Evolutionary conservation across 2,113 vertebrate genomes (phyloP).

Genomic region (Isichthys henryi): DNA sequence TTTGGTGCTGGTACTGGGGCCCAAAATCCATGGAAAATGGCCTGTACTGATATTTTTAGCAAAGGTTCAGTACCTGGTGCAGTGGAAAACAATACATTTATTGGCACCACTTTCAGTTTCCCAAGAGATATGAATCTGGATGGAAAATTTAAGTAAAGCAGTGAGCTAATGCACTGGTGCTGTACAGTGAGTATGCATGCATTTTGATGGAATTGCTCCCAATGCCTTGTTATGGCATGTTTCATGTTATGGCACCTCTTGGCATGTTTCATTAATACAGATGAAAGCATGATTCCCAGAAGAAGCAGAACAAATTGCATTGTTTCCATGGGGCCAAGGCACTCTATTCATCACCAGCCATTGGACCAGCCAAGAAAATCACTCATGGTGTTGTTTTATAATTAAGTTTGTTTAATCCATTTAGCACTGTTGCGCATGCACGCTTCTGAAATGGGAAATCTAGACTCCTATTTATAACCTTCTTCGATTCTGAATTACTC

Average conservation of each 20-base stretch:
- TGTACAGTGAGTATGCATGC: background rate
- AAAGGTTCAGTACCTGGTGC: background rate
- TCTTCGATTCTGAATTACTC: background rate
- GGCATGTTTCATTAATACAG: background rate
- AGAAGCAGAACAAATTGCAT: background rate
- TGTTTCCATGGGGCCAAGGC: background rate
- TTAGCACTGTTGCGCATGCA: slow-evolving; percentile 24
- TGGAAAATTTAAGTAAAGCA: background rate
- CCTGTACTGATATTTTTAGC: background rate
- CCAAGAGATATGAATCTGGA: background rate
- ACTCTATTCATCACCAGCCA: slow-evolving; percentile 22
- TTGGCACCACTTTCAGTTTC: background rate
- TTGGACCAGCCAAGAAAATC: slow-evolving; percentile 19
- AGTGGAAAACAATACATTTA: background rate
- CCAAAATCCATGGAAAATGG: background rate
- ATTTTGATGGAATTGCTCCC: background rate
- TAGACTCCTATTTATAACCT: slow-evolving; percentile 24
- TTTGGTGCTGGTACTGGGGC: background rate
- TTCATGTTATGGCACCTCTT: background rate
- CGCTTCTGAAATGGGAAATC: slow-evolving; percentile 19
- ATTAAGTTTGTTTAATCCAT: slow-evolving; percentile 29
- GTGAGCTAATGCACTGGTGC: background rate
- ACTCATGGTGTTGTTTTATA: slow-evolving; percentile 14
- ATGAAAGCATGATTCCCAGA: background rate
- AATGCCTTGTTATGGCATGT: background rate